These are phyloP conservation scores for Parazoanthus swiftii DNA, from an alignment of 92 coral and sea anemone genomes.

Conservation along the genomic window DNA sequence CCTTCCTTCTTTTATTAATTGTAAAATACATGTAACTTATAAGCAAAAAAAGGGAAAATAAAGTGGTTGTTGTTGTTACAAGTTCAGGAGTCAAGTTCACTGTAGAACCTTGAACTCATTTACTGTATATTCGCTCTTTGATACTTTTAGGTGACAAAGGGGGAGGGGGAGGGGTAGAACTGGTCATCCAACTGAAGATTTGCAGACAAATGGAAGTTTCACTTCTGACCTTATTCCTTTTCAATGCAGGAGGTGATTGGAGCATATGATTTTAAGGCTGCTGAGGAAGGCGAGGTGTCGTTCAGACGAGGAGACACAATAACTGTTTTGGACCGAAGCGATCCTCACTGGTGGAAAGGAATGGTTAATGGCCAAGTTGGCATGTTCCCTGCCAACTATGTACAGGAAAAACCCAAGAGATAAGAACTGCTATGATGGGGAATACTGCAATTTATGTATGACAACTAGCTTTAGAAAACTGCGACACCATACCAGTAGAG, in stretches of 20 bases:
- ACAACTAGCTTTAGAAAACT: neutral
- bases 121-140: too few species aligned
- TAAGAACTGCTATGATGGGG: neutral
- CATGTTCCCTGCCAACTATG: slow-evolving; percentile 88
- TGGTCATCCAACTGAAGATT: neutral
- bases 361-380: slow-evolving; percentile 65
- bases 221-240: neutral
- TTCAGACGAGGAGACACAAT: slow-evolving; percentile 82
- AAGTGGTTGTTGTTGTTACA: too few species aligned
- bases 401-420: slow-evolving; percentile 41
- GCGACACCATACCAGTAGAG: neutral
- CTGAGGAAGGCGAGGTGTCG: slow-evolving; percentile 88
- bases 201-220: neutral
- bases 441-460: slow-evolving; percentile 1
- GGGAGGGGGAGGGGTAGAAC: too few species aligned
- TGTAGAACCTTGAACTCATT: too few species aligned
- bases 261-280: slow-evolving; percentile 71
- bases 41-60: too few species aligned
- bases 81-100: too few species aligned
- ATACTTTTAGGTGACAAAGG: too few species aligned
- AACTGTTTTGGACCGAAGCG: slow-evolving; percentile 74
- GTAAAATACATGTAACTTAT: too few species aligned
- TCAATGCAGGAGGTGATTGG: slow-evolving; percentile 38
- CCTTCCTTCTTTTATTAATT: too few species aligned
- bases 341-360: slow-evolving; percentile 95